These are phyloP conservation scores for Dinoponera quadriceps DNA, from an alignment of 1,140 invertebrate species.

Conservation along the genomic window DNA sequence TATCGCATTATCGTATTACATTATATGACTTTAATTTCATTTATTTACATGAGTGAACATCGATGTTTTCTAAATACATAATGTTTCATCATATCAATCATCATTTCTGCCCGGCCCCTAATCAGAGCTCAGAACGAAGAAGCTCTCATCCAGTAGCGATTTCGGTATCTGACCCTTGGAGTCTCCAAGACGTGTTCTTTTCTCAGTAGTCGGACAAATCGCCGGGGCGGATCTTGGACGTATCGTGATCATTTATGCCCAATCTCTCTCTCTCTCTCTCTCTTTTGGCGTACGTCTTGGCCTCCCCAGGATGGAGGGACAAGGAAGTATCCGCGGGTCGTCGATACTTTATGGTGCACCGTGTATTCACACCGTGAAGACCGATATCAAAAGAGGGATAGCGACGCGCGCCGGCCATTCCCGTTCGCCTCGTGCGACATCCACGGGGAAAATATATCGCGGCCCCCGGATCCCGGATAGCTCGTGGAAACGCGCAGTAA, in stretches of 20 bases:
- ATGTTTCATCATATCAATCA: too few species aligned
- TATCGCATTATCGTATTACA: too few species aligned
- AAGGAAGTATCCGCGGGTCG: not conserved
- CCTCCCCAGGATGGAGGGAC: not conserved
- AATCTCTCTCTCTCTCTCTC: not conserved
- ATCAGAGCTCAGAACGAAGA: conserved; percentile 4
- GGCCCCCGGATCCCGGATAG: not conserved
- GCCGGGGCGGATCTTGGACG: not conserved
- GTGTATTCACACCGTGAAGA: conserved; percentile 12
- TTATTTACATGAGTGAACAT: too few species aligned
- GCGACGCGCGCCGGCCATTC: conserved; percentile 26
- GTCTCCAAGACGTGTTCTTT: too few species aligned
- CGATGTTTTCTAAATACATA: too few species aligned
- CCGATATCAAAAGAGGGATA: conserved; percentile 37
- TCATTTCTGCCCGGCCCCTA: too few species aligned
- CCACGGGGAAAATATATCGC: conserved; percentile 45
- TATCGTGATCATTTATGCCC: conserved; percentile 26
- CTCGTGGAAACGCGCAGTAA: conserved; percentile 44
- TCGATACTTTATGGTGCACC: conserved; percentile 38
- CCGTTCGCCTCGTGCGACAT: conserved; percentile 20
- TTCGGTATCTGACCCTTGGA: not conserved
- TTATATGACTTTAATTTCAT: too few species aligned
- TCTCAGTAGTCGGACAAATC: conserved; percentile 40
- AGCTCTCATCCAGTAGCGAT: not conserved
- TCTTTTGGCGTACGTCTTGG: not conserved